Percentiles rank a stretch among this genome's conserved stretches.
phyloP scores from a whole-genome alignment of 2,888 invertebrate species.

The Penaeus monodon region DNA sequence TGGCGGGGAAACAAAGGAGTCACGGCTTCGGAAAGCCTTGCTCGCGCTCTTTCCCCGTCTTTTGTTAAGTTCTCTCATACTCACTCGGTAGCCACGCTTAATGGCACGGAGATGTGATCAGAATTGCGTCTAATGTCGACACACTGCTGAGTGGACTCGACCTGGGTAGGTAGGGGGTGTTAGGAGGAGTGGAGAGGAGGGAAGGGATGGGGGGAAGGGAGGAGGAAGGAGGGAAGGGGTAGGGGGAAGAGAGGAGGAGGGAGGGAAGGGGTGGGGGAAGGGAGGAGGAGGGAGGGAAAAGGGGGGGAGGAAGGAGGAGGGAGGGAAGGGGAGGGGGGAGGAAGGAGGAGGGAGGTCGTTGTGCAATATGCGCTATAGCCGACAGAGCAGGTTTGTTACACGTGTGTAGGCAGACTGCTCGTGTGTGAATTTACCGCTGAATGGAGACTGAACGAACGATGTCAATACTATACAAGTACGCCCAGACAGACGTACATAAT shows the following conservation, averaged over 20 bases:
- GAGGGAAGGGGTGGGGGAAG: not conserved
- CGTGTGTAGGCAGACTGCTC: not conserved
- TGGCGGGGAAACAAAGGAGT: constrained; percentile 38
- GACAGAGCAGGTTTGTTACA: too few species aligned
- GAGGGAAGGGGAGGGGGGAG: not conserved
- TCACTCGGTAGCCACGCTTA: not conserved
- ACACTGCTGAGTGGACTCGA: too few species aligned
- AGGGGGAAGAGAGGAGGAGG: not conserved
- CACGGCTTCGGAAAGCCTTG: not conserved
- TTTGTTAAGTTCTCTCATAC: constrained; percentile 10
- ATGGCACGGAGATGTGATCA: too few species aligned
- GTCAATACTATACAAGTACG: not conserved
- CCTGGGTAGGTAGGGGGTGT: not conserved
- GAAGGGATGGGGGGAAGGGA: not conserved
- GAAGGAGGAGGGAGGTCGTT: not conserved
- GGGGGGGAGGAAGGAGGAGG: not conserved
- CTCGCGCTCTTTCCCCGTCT: not conserved
- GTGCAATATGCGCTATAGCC: not conserved
- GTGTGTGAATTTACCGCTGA: not conserved
- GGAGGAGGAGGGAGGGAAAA: not conserved
- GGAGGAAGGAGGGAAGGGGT: not conserved
- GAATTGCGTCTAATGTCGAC: too few species aligned
- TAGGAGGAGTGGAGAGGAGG: not conserved
- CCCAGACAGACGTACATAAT: constrained; percentile 3
- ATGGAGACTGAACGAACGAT: too few species aligned